These are phyloP conservation scores for Pseudotriccus pelzelni DNA, from an alignment of 2,797 vertebrate genomes.

Conservation along the genomic window DNA sequence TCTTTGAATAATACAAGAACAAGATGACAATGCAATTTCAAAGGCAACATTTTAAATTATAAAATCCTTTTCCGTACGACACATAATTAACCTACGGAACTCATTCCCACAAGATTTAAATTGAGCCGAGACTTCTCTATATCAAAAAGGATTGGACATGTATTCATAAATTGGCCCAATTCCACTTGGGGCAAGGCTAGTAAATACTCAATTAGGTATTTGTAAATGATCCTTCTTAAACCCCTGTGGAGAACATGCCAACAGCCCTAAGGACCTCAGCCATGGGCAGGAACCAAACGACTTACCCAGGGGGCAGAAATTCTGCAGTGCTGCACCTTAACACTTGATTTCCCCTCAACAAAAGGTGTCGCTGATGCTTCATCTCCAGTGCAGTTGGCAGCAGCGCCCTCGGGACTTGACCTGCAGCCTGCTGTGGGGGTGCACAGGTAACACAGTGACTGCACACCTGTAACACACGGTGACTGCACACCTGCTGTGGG, in stretches of 20 bases:
- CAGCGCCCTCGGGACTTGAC: rapidly evolving
- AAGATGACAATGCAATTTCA: not conserved
- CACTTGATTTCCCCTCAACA: not conserved
- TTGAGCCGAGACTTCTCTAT: not conserved
- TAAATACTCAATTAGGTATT: not conserved
- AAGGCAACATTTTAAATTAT: not conserved
- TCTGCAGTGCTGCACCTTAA: not conserved
- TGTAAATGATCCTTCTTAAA: not conserved
- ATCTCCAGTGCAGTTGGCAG: rapidly evolving
- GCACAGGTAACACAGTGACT: not conserved
- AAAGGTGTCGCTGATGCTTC: not conserved
- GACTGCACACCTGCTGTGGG: not conserved
- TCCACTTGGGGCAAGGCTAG: not conserved
- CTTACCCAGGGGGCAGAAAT: not conserved
- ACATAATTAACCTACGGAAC: not conserved
- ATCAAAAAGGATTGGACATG: rapidly evolving
- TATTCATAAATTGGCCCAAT: not conserved
- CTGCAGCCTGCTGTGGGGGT: rapidly evolving
- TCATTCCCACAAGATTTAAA: not conserved
- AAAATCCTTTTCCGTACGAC: not conserved
- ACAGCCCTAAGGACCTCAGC: not conserved
- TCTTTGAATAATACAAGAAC: not conserved
- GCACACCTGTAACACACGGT: not conserved
- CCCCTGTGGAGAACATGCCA: not conserved
- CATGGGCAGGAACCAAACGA: rapidly evolving